Percentiles rank a stretch among this genome's conserved stretches.
These are phyloP conservation scores for Tupaia chinensis DNA, from an alignment of 2,113 vertebrate species.

Conservation along the genomic window DNA sequence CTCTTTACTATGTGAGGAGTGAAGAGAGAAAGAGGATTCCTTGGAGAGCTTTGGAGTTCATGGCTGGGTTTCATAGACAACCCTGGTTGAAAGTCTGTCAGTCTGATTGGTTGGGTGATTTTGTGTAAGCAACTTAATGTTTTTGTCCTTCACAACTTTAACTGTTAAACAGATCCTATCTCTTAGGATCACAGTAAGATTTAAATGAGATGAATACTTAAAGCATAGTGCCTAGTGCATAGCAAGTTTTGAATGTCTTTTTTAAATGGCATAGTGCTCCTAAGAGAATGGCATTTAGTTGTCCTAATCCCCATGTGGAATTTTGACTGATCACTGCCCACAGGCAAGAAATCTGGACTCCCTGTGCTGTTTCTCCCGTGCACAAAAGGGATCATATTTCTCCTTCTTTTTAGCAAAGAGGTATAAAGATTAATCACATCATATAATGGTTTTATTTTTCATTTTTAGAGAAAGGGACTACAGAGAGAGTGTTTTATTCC, in stretches of 20 bases:
- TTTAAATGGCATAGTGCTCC: background rate
- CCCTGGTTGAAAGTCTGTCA: background rate
- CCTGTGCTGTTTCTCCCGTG: background rate
- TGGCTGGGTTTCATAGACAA: background rate
- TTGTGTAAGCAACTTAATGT: background rate
- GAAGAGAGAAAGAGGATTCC: background rate
- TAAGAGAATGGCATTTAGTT: background rate
- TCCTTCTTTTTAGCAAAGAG: background rate
- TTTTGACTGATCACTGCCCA: background rate
- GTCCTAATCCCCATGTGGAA: background rate
- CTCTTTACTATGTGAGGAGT: background rate
- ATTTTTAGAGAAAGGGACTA: constrained; percentile 27
- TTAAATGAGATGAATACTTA: background rate
- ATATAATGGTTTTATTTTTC: background rate
- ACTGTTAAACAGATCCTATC: background rate
- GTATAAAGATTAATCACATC: constrained; percentile 12
- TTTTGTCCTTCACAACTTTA: background rate
- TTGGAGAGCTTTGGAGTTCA: background rate
- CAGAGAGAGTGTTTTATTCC: background rate
- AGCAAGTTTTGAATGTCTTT: background rate
- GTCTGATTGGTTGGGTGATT: background rate
- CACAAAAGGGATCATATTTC: background rate
- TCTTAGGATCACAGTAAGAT: constrained; percentile 9
- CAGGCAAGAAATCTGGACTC: background rate
- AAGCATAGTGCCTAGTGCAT: background rate